phyloP scores from a whole-genome alignment of 2,113 vertebrate species.

The Oryzias curvinotus region DNA sequence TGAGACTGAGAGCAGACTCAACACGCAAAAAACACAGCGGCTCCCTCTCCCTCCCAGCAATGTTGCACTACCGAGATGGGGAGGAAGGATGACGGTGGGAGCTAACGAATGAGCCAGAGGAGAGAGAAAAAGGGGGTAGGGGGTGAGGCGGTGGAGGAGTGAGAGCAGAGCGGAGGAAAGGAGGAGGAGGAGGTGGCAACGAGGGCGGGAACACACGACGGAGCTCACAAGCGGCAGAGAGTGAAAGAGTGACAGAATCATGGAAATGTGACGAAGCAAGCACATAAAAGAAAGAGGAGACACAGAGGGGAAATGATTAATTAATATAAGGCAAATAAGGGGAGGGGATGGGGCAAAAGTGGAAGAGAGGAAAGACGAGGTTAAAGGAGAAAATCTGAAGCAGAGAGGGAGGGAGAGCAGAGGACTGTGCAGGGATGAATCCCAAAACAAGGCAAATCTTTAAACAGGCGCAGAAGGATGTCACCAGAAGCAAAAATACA shows the following conservation, averaged over 20 bases:
- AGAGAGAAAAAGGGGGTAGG: constrained; percentile 42
- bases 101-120: constrained; percentile 58
- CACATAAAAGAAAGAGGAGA: constrained; percentile 33
- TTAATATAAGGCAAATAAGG: constrained; percentile 23
- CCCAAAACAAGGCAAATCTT: constrained; percentile 61
- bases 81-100: constrained; percentile 65
- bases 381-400: constrained; percentile 16
- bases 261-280: constrained; percentile 63
- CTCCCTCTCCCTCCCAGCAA: constrained; percentile 73
- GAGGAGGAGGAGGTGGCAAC: constrained; percentile 47
- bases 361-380: constrained; percentile 10
- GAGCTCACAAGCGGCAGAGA: constrained; percentile 39
- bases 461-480: constrained; percentile 25
- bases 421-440: constrained; percentile 64
- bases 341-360: constrained; percentile 7
- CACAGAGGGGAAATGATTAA: constrained; percentile 11
- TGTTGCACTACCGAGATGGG: constrained; percentile 82
- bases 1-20: constrained; percentile 78
- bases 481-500: constrained; percentile 18
- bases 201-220: constrained; percentile 41
- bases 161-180: constrained; percentile 29
- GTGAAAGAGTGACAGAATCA: constrained; percentile 59
- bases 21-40: constrained; percentile 49
- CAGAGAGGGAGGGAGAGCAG: constrained; percentile 25
- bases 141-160: constrained; percentile 47